Base-by-base conservation (phyloP, 1,140 invertebrate species). In the Drosophila paulistorum region DNA sequence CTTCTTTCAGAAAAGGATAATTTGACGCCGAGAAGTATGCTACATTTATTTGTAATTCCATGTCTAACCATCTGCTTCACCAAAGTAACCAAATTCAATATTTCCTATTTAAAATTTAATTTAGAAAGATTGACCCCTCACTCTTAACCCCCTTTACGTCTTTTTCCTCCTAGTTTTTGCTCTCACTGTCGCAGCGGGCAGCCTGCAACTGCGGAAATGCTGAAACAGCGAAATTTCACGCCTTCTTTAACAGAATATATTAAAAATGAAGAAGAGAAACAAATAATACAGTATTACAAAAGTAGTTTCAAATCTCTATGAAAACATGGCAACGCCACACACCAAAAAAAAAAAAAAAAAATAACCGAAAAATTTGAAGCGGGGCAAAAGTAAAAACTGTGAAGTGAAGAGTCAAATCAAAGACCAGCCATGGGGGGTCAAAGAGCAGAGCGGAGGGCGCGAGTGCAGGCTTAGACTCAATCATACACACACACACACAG, bases 161-260 rank as follows among this genome's bases (percentile, higher is more conserved):
- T 45, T 54, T 55, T 35, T 51, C 35, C 37, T 3, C 42, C 7
- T 48, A 10, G n/a, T 26, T 26, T 13, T 39, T n/a, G 33, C 55
- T 26, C 54, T 20, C 20, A 10, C 26, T 67, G 23, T 61, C 51
- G n/a, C 83, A 82, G 83, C 84, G 67, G 81, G 64, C 68, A 66
- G 72, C 69, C 64, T 30, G 35, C 26, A 70, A 72, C 17, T 51
- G 42, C 80, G 84, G 84, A 89, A 87, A 89, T 75, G 74, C 71
- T 84, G 74, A 65, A 84, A 78, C 80, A 84, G 80, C 66, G 68
- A 89, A 84, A 80, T 87, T 87, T 87, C 83, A 87, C 83, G 83
- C 83, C 83, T 87, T 89, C 83, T 84, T 87, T 78, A 89, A 89
- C 83, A 87, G 60, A 79, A 71, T 87, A 89, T 89, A 87, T 89